Evolutionary conservation across 2,797 vertebrate genomes (phyloP), one percentile per base, ranked within the genome.

Genomic region (Anguilla megastoma): DNA sequence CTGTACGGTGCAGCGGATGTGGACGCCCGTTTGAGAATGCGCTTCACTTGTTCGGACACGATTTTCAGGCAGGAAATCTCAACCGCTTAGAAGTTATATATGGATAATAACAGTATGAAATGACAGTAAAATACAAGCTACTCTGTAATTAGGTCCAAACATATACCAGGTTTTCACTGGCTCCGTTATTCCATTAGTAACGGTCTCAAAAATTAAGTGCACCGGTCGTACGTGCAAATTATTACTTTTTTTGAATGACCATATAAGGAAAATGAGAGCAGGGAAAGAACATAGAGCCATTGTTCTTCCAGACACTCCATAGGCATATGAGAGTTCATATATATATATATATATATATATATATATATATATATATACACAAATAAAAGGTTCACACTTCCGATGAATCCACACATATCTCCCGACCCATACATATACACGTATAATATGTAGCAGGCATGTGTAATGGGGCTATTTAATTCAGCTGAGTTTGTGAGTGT

Each of bases 41-140:
- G 58, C 92, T 90, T 87, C 63, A 86, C 91, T 90, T 92, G 91
- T 89, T 91, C 87, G 87, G 87, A 92, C 91, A 92, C 88, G 89
- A 91, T 60, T 24, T 14, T 14, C 14, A 79, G 54, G 8, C 27
- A 41, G 27, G 82, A 90, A 90, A 86, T 90, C 85, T 87, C 41
- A 74, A 76, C 89, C 56, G 8, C 88, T 89, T 90, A 91, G 27
- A 80, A 90, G 69, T 24, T 71, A 71, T 33, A 33, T 27, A 74
- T 0, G 33, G 12, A 41, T 76, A 76, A 41, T 76, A 41, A 41
- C 4, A 16, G 74, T 41, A 76, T 76, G 4, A 66, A 74, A 33
- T 41, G 45, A 52, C 36, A 89, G 74, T 79, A 87, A 91, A 90
- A 89, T 71, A 41, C 12, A 50, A 87, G 86, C 84, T 36, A 21